Conservation (phyloP, 2,888 invertebrate genomes). For the Junonia oenone region DNA sequence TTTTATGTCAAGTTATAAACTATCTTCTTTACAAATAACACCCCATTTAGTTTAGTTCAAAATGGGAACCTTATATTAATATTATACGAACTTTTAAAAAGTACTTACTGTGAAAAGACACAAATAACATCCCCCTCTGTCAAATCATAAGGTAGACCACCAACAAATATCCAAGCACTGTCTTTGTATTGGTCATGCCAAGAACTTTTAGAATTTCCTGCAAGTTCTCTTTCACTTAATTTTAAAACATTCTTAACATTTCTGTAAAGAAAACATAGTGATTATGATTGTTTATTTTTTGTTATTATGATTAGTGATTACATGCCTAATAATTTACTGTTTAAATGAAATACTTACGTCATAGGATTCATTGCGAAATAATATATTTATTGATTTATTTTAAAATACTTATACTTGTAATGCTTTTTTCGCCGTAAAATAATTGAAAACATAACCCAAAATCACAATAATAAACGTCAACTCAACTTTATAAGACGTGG, state of each 20-base stretch:
- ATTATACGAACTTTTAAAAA: too few relatives aligned
- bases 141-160: constrained; percentile 95
- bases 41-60: too few relatives aligned
- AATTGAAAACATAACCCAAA: not conserved
- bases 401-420: too few relatives aligned
- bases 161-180: constrained; percentile 98
- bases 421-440: too few relatives aligned
- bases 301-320: too few relatives aligned
- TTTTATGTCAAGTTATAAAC: too few relatives aligned
- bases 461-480: not conserved
- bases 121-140: constrained; percentile 96
- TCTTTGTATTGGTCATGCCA: constrained; percentile 97
- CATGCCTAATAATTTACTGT: too few relatives aligned
- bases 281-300: too few relatives aligned
- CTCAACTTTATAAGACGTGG: not conserved
- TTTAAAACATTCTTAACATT: constrained; percentile 96
- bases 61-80: too few relatives aligned
- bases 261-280: constrained; percentile 77
- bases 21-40: too few relatives aligned
- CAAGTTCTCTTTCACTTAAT: constrained; percentile 94
- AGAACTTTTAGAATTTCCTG: constrained; percentile 86
- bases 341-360: too few relatives aligned
- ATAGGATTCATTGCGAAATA: constrained; percentile 84
- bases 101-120: constrained; percentile 95
- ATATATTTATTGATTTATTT: too few relatives aligned